Evolutionary conservation across 1,140 invertebrate genomes (phyloP), one percentile per base, ranked within the genome.

Genomic region (Homarus americanus): DNA sequence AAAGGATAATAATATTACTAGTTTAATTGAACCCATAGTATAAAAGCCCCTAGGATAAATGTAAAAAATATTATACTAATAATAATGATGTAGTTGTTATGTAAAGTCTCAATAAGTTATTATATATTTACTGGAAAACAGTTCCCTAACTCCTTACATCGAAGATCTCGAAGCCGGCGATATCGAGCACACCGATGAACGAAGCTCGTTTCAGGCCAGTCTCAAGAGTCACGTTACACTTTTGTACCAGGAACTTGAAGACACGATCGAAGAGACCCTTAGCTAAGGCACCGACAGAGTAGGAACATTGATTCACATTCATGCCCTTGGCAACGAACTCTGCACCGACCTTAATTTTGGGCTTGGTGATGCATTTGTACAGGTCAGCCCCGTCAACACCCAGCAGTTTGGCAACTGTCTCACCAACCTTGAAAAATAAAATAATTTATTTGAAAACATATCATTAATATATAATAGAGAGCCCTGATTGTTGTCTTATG

Each of bases 81-180:
- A n/a, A n/a, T n/a, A n/a, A n/a, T n/a, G n/a, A n/a, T n/a, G n/a
- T n/a, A n/a, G n/a, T n/a, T n/a, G n/a, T n/a, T n/a, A n/a, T n/a
- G n/a, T n/a, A n/a, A n/a, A n/a, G n/a, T n/a, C n/a, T n/a, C n/a
- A n/a, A n/a, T n/a, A n/a, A n/a, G n/a, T n/a, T n/a, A n/a, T n/a
- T n/a, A n/a, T n/a, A n/a, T n/a, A n/a, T n/a, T 69, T 63, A 28
- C 69, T 49, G 32, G 36, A 95, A 93, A 94, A 95, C 93, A 95
- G 12, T 28, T 36, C 72, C 72, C 34, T 41, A 94, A 97, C 97
- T 80, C 95, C 99, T 99, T 96, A 95, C 97, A 97, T 98, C 99
- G 96, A 99, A 99, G 96, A 99, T 99, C 96, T 99, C 99, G 95
- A 99, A 99, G 96, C 86, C 86, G 40, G 95, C 95, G 93, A 96